phyloP scores from a whole-genome alignment of 2,113 vertebrate species.

The Pagrus major region DNA sequence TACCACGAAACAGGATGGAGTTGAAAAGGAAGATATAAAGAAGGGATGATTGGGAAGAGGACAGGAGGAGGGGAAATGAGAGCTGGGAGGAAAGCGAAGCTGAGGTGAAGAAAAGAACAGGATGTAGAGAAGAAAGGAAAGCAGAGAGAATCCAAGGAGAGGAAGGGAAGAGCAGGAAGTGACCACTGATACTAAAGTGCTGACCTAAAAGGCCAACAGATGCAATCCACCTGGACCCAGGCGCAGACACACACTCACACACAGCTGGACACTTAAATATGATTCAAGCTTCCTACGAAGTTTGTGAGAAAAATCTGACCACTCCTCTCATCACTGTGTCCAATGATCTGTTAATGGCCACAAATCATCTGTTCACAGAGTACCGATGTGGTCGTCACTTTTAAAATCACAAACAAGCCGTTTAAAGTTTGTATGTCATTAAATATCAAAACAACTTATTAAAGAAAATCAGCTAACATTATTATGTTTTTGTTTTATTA shows the following conservation, averaged over 20 bases:
- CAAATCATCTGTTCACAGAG: neutral
- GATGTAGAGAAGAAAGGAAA: neutral
- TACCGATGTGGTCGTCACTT: neutral
- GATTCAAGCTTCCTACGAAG: constrained; percentile 23
- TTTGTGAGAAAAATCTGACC: neutral
- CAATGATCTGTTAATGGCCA: constrained; percentile 1
- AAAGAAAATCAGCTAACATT: no score
- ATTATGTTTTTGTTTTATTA: no score
- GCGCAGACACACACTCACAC: neutral
- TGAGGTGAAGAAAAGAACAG: neutral
- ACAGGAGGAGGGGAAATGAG: neutral
- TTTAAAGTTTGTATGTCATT: neutral
- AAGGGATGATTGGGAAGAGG: neutral
- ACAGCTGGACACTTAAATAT: constrained; percentile 35
- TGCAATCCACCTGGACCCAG: constrained; percentile 31
- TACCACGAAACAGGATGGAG: neutral
- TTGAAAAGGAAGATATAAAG: neutral
- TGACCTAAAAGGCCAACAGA: constrained; percentile 34
- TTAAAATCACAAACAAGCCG: neutral
- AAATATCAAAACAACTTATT: neutral
- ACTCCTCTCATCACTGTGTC: neutral
- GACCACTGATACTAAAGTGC: constrained; percentile 12
- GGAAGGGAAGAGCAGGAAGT: constrained; percentile 35
- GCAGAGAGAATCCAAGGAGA: neutral
- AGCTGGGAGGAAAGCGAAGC: neutral